Evolutionary conservation across 2,888 invertebrate genomes (phyloP).

Genomic region (Lordiphosa fenestrarum): DNA sequence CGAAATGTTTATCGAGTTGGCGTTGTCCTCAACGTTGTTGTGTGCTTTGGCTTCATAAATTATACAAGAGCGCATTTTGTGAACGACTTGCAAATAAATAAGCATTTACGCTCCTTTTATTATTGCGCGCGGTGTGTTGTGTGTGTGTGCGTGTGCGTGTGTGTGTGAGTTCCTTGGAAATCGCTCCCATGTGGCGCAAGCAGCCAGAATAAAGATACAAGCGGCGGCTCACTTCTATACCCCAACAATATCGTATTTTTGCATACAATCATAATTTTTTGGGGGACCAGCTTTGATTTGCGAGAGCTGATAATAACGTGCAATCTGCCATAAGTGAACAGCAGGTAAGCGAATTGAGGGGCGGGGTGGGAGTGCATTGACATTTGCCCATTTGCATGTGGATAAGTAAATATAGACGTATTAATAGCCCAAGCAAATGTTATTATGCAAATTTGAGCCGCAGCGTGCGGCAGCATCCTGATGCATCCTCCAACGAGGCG

Average conservation of each 20-base stretch:
- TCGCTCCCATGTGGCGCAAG: constrained; percentile 70
- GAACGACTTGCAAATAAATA: constrained; percentile 74
- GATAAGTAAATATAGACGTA: constrained; percentile 8
- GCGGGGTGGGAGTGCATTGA: constrained; percentile 43
- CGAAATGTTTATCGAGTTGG: constrained; percentile 53
- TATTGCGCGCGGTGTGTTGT: constrained; percentile 27
- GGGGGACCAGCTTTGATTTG: constrained; percentile 47
- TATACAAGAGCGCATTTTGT: constrained; percentile 71
- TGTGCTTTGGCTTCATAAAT: constrained; percentile 75
- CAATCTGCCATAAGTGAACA: constrained; percentile 12
- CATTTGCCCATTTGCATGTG: constrained; percentile 15
- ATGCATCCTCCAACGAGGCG: constrained; percentile 34
- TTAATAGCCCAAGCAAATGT: constrained; percentile 26
- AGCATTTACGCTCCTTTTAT: constrained; percentile 75
- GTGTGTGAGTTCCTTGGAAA: constrained; percentile 56
- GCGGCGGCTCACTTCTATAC: constrained; percentile 22
- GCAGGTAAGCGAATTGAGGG: constrained; percentile 55
- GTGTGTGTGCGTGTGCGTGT: constrained; percentile 15
- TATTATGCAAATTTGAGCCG: constrained; percentile 59
- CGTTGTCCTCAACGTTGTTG: constrained; percentile 42
- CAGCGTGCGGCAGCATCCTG: constrained; percentile 40
- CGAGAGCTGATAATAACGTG: constrained; percentile 44
- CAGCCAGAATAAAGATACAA: constrained; percentile 23
- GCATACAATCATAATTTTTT: constrained; percentile 47
- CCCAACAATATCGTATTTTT: constrained; percentile 44